Base-by-base conservation (phyloP, 2,888 invertebrate species). In the Augochlorella aurata region DNA sequence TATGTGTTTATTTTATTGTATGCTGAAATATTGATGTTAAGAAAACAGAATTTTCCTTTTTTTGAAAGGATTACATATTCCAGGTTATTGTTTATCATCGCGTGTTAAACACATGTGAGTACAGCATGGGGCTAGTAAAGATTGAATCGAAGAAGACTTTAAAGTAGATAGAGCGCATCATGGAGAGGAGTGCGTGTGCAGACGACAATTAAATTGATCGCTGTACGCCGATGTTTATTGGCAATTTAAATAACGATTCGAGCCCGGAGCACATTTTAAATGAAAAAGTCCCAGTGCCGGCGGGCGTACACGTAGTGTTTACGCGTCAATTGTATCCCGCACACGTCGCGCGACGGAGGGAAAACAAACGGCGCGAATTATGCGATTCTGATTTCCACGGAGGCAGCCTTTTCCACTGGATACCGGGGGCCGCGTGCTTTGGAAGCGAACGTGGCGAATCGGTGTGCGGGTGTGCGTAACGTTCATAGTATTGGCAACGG, bases 401-500 rank as follows among this genome's bases (percentile, higher is more conserved):
- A 75, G 67, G 10, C 45, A 77, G 75, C 18, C 45, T 74, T 81
- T 74, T 70, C 76, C 66, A 45, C 65, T 38, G 61, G 72, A 52
- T 74, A 66, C 63, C 54, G 5, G 38, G 38, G 58, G 71, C 66
- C 80, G 82, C 81, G 76, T 74, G 79, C 70, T 76, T 72, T n/a
- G 74, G 61, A 47, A 85, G 69, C 83, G 85, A 74, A 74, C 74
- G 69, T 63, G 54, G 38, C 38, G 85, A 84, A 65, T 83, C 78
- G 87, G 81, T 87, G 87, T 82, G 84, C 85, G 88, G 86, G 87
- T 88, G 87, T 85, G 88, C 88, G 88, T 88, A 87, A 79, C 84
- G 85, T 88, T 87, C 90, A 90, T 92, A 92, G 90, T 92, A 91
- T 90, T 93, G 93, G 93, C 92, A 81, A 47, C 47, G 81, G 61